phyloP scores from a whole-genome alignment of 2,113 vertebrate species.

The Podilymbus podiceps region DNA sequence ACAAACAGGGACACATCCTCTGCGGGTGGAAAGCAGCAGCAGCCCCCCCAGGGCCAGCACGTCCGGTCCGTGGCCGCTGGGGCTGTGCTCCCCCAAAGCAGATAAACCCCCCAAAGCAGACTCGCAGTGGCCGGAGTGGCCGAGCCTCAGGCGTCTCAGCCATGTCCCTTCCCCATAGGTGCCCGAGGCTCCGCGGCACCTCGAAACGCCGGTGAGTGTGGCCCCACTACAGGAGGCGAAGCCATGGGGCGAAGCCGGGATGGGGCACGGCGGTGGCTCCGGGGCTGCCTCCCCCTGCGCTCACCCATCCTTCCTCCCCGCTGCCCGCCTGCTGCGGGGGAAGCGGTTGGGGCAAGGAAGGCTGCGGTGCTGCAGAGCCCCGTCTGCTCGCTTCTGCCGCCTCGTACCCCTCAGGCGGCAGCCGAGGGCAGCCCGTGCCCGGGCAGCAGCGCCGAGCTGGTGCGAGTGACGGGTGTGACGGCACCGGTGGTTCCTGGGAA shows the following conservation, averaged over 20 bases:
- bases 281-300: not conserved
- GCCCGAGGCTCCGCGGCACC: not conserved
- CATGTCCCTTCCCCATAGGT: not conserved
- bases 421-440: not conserved
- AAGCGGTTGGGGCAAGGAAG: not conserved
- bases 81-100: not conserved
- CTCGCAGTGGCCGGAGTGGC: accelerated
- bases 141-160: accelerated
- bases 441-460: accelerated
- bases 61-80: accelerated
- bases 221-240: not conserved
- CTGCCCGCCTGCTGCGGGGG: accelerated
- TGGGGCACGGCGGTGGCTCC: accelerated
- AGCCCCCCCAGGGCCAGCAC: not conserved
- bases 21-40: not conserved
- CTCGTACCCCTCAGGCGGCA: accelerated
- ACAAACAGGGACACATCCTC: not conserved
- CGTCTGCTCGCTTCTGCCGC: accelerated
- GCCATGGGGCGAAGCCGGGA: not conserved
- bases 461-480: not conserved
- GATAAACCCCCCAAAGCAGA: not conserved
- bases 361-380: accelerated
- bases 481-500: not conserved
- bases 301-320: not conserved
- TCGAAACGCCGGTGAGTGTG: accelerated